Evolutionary conservation across 2,113 vertebrate species (phyloP).

Genomic region (Tragelaphus scriptus): DNA sequence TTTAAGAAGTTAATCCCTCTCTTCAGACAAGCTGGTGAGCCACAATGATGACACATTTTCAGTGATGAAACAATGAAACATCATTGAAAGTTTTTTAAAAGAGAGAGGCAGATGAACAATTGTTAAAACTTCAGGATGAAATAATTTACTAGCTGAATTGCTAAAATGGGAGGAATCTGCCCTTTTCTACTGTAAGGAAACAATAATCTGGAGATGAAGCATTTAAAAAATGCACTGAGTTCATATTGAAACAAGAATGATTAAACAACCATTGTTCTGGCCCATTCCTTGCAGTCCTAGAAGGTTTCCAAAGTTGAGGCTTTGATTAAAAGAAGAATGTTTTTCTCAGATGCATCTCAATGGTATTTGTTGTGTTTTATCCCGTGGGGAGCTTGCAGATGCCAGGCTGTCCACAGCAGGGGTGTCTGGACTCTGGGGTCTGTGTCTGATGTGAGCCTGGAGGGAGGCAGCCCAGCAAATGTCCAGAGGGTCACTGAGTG

Average conservation of each 20-base stretch:
- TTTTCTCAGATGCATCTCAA: neutral
- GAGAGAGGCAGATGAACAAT: too few species aligned
- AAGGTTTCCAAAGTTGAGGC: neutral
- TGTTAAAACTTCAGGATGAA: neutral
- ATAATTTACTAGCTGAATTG: neutral
- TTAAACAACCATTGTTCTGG: neutral
- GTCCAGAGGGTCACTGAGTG: fast-evolving
- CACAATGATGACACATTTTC: neutral
- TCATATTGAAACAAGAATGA: neutral
- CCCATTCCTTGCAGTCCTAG: neutral
- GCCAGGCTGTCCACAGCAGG: fast-evolving
- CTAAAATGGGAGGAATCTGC: neutral
- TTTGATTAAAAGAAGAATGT: neutral
- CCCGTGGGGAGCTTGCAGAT: fast-evolving
- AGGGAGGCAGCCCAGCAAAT: neutral
- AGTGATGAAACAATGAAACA: neutral
- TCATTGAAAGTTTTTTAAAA: neutral
- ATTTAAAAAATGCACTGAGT: neutral
- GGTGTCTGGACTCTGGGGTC: neutral
- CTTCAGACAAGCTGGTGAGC: neutral
- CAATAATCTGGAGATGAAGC: neutral
- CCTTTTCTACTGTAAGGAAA: neutral
- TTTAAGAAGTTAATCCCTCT: neutral
- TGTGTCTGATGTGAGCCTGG: neutral
- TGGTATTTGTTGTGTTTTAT: too few species aligned